Evolutionary conservation across 1,140 invertebrate species (phyloP), one percentile per base, ranked within the genome.

Genomic region (Pissodes strobi): DNA sequence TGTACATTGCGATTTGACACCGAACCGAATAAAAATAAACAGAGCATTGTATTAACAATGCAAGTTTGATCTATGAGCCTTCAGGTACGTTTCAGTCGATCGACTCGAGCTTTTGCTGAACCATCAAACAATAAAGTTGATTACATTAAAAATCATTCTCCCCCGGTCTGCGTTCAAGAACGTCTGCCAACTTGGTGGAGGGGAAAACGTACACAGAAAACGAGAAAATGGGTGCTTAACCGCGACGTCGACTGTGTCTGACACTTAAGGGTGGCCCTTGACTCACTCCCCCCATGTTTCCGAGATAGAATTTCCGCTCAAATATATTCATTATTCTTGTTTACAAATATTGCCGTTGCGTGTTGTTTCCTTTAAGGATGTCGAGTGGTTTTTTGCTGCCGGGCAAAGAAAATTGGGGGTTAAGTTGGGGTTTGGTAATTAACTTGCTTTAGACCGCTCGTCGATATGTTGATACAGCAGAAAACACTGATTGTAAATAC

Each of bases 21-120:
- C 22, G 45, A 48, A 23, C 19, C 13, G 19, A 10, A 48, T 12
- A 48, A 48, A 48, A 48, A 22, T 48, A 48, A 48, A 48, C 45
- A 48, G 18, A 48, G 12, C 45, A 12, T 19, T 48, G 45, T 1
- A 48, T 48, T 48, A n/a, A 21, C 12, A 48, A 22, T 22, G 22
- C 5, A 48, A 48, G 3, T 23, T 48, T 9, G 12, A 48, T 18
- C 8, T 21, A 19, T 4, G 9, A 19, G 19, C 19, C 45, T 21
- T 48, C 22, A 17, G 18, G 22, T 23, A 22, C 2, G 45, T 48
- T 48, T 48, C 19, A 21, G 45, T 48, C 22, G 45, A 48, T 22
- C 19, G 45, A n/a, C 19, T 48, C n/a, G n/a, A n/a, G n/a, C n/a
- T 22, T n/a, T 9, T 37, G 30, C 30, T 37, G 13, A 10, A 10